phyloP scores from a whole-genome alignment of 2,113 vertebrate species.

The Microcebus tavaratra region DNA sequence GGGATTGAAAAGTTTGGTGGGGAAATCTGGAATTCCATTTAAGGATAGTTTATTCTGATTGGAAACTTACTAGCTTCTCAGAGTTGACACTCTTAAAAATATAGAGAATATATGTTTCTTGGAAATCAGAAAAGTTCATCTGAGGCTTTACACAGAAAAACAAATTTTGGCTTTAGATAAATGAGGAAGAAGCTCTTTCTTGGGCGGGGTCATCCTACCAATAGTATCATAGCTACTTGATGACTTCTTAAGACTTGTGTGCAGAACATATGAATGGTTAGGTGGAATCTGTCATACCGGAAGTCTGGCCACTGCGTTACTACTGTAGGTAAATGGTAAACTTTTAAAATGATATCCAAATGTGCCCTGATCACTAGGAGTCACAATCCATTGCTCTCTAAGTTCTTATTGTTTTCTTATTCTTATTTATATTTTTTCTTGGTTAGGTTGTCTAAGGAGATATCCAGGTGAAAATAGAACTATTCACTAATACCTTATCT shows the following conservation, averaged over 20 bases:
- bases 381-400: neutral
- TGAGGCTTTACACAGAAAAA: constrained; percentile 8
- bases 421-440: constrained; percentile 33
- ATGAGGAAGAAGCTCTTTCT: neutral
- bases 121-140: neutral
- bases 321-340: neutral
- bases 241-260: neutral
- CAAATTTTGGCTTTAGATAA: neutral
- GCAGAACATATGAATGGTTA: neutral
- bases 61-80: neutral
- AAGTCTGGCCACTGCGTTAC: neutral
- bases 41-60: neutral
- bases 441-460: neutral
- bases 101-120: neutral
- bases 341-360: neutral
- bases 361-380: neutral
- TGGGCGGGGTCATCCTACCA: neutral
- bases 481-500: neutral
- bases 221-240: neutral
- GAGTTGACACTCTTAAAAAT: neutral
- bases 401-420: neutral
- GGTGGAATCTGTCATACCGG: neutral
- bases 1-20: neutral
- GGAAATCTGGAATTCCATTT: neutral
- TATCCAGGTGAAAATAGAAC: neutral